Evolutionary conservation across 2,113 vertebrate species (phyloP), one percentile per base, ranked within the genome.

Genomic region (Dascyllus trimaculatus): DNA sequence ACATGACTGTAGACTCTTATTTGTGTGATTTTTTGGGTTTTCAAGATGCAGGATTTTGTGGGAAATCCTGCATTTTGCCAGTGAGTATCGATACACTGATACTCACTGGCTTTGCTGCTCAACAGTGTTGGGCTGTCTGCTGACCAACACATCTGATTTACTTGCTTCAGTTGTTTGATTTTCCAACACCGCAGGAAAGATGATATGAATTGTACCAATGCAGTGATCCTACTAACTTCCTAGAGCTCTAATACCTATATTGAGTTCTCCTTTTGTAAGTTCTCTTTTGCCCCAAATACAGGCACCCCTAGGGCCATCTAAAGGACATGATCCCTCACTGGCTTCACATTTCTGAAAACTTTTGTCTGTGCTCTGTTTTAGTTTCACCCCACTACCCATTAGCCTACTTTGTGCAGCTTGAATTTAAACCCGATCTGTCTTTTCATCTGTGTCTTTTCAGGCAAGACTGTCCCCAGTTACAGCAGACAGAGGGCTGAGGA

Each of bases 381-480:
- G 46, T 70, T 45, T 79, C 1, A 25, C 49, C 43, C 52, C 46
- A 35, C 25, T 60, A 14, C 46, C 46, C 38, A 4, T 53, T 79
- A 48, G 18, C 6, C 46, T 17, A 56, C n/a, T 13, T 26, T 51
- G 32, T 24, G 26, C 35, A n/a, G 25, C 48, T 67, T 15, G 2
- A 24, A 51, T 67, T 57, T 25, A 59, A 82, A 65, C 18, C 2
- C 2, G 5, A 1, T 80, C 26, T 7, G 11, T 56, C 11, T 57
- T 38, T 46, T 29, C 70, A 0, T 77, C 21, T 68, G 2, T 29
- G 21, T 74, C 22, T 51, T 75, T 51, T 49, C 11, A 93, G 92
- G 90, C 93, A 4, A 90, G 91, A 78, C 77, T 93, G 67, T 93
- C 92, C 63, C 92, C 92, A 4, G 85, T 88, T 14, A 62, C 75